Conservation (phyloP, 2,113 vertebrate genomes). For the Cepphus grylle region DNA sequence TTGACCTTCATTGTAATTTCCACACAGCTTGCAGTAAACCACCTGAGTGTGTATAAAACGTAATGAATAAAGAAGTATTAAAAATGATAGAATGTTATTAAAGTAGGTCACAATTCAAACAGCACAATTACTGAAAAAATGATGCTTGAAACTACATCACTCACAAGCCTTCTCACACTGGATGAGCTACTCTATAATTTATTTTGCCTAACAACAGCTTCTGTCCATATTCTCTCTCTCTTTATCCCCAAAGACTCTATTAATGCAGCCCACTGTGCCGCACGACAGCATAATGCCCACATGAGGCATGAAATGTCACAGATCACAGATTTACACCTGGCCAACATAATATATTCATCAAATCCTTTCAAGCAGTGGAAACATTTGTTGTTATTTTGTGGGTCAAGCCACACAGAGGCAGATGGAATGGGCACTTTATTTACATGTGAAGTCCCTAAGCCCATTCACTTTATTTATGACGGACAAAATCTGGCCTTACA, state of each 20-base stretch:
- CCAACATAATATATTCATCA: conserved; percentile 24
- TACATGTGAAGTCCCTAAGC: neutral
- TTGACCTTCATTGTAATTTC: conserved; percentile 57
- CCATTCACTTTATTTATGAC: neutral
- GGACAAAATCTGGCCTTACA: neutral
- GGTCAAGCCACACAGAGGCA: conserved; percentile 35
- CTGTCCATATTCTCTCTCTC: conserved; percentile 28
- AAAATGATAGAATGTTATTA: conserved; percentile 35
- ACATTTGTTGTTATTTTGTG: conserved; percentile 39
- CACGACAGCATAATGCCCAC: conserved; percentile 46
- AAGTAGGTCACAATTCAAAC: conserved; percentile 59
- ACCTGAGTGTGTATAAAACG: conserved; percentile 45
- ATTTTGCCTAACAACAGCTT: conserved; percentile 62
- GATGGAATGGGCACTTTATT: conserved; percentile 29
- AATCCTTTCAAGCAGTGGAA: neutral
- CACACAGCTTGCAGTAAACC: conserved; percentile 39
- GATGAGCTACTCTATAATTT: conserved; percentile 47
- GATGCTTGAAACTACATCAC: neutral
- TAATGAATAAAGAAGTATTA: conserved; percentile 62
- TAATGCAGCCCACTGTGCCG: conserved; percentile 31
- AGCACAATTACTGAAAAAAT: conserved; percentile 43
- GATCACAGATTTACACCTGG: conserved; percentile 61
- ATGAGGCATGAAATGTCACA: conserved; percentile 51
- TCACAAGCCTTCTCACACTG: neutral
- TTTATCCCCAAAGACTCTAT: conserved; percentile 45